phyloP scores from a whole-genome alignment of 2,113 vertebrate species.

The Ceyx melanurus region DNA sequence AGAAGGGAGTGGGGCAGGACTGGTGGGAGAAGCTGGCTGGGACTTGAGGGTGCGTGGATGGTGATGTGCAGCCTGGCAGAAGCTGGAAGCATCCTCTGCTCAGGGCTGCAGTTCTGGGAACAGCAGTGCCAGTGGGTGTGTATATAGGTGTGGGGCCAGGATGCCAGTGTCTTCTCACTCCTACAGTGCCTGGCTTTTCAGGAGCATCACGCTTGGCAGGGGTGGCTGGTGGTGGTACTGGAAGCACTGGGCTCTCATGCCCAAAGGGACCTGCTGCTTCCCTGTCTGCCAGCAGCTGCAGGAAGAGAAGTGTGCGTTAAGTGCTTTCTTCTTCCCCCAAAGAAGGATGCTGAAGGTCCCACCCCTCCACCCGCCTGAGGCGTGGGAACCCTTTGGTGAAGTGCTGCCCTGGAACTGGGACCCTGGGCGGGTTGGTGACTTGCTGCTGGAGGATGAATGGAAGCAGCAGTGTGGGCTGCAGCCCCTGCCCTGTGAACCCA shows the following conservation, averaged over 20 bases:
- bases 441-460: neutral
- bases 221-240: neutral
- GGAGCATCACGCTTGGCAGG: neutral
- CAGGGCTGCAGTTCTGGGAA: neutral
- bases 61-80: neutral
- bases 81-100: neutral
- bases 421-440: neutral
- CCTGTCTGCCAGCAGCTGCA: neutral
- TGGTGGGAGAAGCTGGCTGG: neutral
- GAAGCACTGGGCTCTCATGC: neutral
- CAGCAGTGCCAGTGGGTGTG: neutral
- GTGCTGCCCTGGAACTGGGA: neutral
- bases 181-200: neutral
- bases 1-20: neutral
- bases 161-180: neutral
- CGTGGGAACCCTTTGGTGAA: slow-evolving; percentile 21
- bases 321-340: neutral
- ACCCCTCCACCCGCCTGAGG: neutral
- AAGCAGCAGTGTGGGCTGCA: neutral
- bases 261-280: neutral
- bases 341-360: neutral
- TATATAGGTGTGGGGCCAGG: too few species aligned
- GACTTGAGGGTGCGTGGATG: neutral
- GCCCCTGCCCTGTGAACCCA: neutral
- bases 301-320: neutral